Percentiles rank a stretch among this genome's conserved stretches.
Evolutionary conservation across 2,113 vertebrate species (phyloP).

Genomic region (Corythaeola cristata): DNA sequence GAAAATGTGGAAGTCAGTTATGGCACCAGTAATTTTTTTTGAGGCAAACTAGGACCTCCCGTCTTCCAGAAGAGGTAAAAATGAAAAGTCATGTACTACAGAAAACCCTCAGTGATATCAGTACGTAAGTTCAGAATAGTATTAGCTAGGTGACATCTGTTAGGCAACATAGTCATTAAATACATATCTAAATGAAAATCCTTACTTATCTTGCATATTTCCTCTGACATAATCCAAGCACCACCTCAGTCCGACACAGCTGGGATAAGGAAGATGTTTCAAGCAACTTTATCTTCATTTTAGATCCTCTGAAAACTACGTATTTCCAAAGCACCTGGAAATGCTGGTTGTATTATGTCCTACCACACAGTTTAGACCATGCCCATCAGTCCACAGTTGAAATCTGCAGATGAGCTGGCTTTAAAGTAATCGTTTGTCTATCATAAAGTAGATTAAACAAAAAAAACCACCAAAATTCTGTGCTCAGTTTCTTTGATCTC

Average conservation of each 20-base stretch:
- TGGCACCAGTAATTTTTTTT: not conserved
- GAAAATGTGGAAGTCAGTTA: not conserved
- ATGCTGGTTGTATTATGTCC: not conserved
- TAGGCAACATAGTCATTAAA: not conserved
- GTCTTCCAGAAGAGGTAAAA: not conserved
- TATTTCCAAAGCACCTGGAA: not conserved
- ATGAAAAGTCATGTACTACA: not conserved
- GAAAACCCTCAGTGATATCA: not conserved
- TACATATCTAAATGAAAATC: not conserved
- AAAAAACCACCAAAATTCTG: not conserved
- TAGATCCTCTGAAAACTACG: not conserved
- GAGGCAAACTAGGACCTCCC: fast-evolving
- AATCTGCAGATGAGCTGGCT: not conserved
- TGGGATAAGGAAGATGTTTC: not conserved
- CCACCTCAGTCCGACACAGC: not conserved
- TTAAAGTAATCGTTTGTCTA: not conserved
- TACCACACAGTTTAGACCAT: not conserved
- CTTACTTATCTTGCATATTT: not conserved
- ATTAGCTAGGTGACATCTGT: not conserved
- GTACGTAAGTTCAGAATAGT: not conserved
- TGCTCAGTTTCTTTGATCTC: not conserved
- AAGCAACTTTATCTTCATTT: not conserved
- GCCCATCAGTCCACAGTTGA: not conserved
- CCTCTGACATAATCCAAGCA: not conserved
- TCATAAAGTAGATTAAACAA: not conserved